Evolutionary conservation across 2,888 invertebrate genomes (phyloP).

Genomic region (Poecilobothrus nobilitatus): DNA sequence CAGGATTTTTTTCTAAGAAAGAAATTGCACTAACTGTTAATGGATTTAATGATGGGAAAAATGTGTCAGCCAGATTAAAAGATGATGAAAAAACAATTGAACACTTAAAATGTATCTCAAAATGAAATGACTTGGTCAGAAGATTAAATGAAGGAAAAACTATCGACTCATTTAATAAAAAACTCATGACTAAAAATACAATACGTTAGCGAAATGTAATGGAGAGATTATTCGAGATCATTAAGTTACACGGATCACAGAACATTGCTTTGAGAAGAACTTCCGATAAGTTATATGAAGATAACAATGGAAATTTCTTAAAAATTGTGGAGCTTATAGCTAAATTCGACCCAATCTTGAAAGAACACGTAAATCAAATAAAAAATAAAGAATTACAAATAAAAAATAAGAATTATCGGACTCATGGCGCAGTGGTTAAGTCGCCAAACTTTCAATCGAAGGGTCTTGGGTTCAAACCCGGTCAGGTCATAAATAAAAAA

Average conservation of each 20-base stretch:
- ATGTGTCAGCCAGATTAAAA: too few species aligned
- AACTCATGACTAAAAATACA: constrained; percentile 10
- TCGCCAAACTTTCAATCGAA: too few species aligned
- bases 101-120: constrained; percentile 9
- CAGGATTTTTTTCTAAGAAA: neutral
- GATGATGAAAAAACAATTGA: constrained; percentile 10
- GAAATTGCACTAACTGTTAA: neutral
- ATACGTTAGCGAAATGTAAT: constrained; percentile 9
- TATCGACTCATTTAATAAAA: constrained; percentile 10
- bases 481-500: too few species aligned
- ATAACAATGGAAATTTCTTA: constrained; percentile 8
- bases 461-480: too few species aligned
- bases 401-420: too few species aligned
- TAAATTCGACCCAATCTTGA: constrained; percentile 9
- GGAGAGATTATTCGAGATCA: too few species aligned
- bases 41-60: constrained; percentile 2
- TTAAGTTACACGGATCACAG: too few species aligned
- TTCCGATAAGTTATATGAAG: constrained; percentile 5
- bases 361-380: constrained; percentile 8
- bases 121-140: constrained; percentile 10
- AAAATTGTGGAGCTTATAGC: too few species aligned
- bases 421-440: too few species aligned
- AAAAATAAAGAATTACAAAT: constrained; percentile 8
- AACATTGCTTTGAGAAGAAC: constrained; percentile 11
- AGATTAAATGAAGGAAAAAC: constrained; percentile 11